Conservation (phyloP, 1,140 invertebrate species). For the Drosophila persimilis region DNA sequence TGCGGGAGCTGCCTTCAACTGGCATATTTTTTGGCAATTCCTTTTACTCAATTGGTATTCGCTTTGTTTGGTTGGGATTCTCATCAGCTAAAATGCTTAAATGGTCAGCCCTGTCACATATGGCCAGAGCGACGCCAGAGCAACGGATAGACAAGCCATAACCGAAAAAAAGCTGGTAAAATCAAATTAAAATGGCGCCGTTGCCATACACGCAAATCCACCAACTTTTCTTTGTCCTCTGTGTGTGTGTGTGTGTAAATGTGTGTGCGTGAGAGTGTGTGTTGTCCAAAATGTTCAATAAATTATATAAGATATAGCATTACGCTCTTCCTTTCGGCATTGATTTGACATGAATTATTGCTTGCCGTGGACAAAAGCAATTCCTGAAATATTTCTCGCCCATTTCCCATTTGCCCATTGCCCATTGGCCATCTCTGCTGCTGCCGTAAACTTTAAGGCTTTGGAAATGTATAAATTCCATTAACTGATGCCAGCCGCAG, state of each 20-base stretch:
- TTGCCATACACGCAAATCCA: conserved; percentile 31
- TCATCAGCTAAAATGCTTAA: conserved; percentile 67
- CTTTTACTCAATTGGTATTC: conserved; percentile 40
- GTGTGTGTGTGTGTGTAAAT: background rate
- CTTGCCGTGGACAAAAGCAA: conserved; percentile 31
- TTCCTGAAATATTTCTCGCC: conserved; percentile 26
- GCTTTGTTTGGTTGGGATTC: conserved; percentile 36
- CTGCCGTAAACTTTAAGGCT: conserved; percentile 41
- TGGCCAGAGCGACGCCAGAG: conserved; percentile 57
- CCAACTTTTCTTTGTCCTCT: conserved; percentile 25
- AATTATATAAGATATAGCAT: conserved; percentile 59
- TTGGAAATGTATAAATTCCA: conserved; percentile 51
- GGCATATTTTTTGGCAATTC: conserved; percentile 16
- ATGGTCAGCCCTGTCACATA: conserved; percentile 66
- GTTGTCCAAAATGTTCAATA: conserved; percentile 57
- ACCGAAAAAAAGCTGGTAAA: conserved; percentile 34
- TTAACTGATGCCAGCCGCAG: conserved; percentile 59
- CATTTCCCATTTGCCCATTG: background rate
- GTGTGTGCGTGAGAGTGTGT: conserved; percentile 24
- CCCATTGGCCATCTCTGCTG: background rate
- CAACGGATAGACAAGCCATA: conserved; percentile 23
- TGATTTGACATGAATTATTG: conserved; percentile 74
- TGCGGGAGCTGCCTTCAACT: background rate
- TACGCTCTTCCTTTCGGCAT: conserved; percentile 55
- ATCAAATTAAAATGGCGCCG: conserved; percentile 80